Evolutionary conservation across 1,140 invertebrate genomes (phyloP), one percentile per base, ranked within the genome.

Genomic region (Asobara japonica): DNA sequence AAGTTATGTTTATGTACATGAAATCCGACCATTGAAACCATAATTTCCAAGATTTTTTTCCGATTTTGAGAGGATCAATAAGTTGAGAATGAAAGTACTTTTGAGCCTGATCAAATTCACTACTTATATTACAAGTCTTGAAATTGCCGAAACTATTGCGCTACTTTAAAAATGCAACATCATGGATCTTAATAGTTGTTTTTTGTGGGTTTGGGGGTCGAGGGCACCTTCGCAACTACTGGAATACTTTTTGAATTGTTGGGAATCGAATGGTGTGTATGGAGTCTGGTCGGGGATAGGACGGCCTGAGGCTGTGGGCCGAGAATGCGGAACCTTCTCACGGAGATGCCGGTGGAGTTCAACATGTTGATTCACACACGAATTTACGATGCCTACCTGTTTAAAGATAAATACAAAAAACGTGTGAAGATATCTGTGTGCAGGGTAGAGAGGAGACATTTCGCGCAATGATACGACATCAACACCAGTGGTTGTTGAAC

Each of bases 311-410:
- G 83, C 82, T 84, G 76, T 86, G 83, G 85, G 83, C 83, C 83
- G 79, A 83, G 84, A 86, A 86, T 85, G 84, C 84, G 84, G 84
- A 86, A 86, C 78, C 76, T 80, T 76, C 70, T 79, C 77, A 76
- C 71, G 73, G 29, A 48, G 64, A 62, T 62, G 29, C 60, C 51
- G 51, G 69, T 22, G 69, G 62, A 71, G 61, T 41, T 56, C 30
- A 69, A 69, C 69, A 65, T 82, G 81, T 81, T 82, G 81, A 81
- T 80, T 84, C 78, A 76, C 77, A 75, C 77, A 80, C 78, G 74
- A 82, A 80, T 82, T 83, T 80, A 82, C 77, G 75, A 78, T 77
- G 76, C 74, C 65, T 56, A 60, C 51, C 29, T 71, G 10, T 71
- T 22, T 31, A 30, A 27, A 27, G 51, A 56, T 18, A 27, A 56